Base-by-base conservation (phyloP, 2,113 vertebrate species). In the Scytalopus superciliaris region DNA sequence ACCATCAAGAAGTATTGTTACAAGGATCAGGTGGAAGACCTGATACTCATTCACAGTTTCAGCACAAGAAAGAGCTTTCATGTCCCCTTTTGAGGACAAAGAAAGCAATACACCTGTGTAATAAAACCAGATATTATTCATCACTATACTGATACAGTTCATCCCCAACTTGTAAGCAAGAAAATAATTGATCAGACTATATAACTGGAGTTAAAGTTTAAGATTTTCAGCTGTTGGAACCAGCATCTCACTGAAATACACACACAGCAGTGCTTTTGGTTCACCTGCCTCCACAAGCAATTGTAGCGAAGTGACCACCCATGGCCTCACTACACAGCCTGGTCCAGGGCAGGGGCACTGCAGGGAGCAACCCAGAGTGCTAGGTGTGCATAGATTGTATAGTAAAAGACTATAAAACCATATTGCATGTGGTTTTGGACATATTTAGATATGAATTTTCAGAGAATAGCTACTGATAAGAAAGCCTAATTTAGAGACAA, bases 401-500 rank as follows among this genome's bases (percentile, higher is more conserved):
- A 11, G 53, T 39, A 72, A 40, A 69, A 72, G 12, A 30, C 27
- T 60, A 27, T 28, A 63, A 89, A 80, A 67, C 6, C 6, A 3
- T 52, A 33, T 30, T 42, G 25, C 15, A 13, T 6, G 7, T 56
- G 49, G 7, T 35, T 90, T 75, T 82, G 79, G 62, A 63, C 25
- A 31, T 23, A 70, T 72, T 73, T 89, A 50, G 28, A 68, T 37
- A 56, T 4, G 15, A 52, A 55, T 47, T 74, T 90, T 70, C 21
- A 69, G 73, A 92, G 25, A 94, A 55, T 1, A 66, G 31, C 64
- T 90, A 24, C 73, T 47, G 76, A 81, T 64, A 68, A 86, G 74
- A 60, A 94, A 53, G 74, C 21, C 68, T 94, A 77, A 87, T 93
- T 87, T 90, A 74, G 63, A 79, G 59, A 91, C 37, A 59, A 22